Evolutionary conservation across 2,797 vertebrate species (phyloP).

Genomic region (Phoeniculus purpureus): DNA sequence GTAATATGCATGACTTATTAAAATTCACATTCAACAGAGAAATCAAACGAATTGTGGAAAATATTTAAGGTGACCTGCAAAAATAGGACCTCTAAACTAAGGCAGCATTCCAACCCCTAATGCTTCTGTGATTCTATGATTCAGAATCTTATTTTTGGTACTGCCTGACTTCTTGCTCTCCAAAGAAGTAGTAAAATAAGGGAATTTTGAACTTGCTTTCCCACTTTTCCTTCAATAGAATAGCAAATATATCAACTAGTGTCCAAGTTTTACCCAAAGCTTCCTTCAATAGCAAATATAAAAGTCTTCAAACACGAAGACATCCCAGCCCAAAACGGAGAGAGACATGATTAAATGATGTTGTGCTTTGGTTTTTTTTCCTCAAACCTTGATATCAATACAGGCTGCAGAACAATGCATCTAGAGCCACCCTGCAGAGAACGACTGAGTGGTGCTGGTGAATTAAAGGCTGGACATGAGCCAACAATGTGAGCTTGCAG

Average conservation of each 20-base stretch:
- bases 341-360: background rate
- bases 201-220: background rate
- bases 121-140: no score
- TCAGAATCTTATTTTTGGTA: background rate
- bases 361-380: background rate
- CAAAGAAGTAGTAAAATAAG: background rate
- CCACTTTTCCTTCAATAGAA: background rate
- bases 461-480: no score
- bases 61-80: constrained; percentile 10
- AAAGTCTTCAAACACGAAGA: background rate
- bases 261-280: background rate
- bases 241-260: background rate
- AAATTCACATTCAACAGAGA: constrained; percentile 5
- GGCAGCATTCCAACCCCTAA: no score
- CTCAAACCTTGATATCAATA: background rate
- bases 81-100: background rate
- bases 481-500: no score
- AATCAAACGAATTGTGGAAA: constrained; percentile 2
- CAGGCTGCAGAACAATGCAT: no score
- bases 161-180: background rate
- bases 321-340: background rate
- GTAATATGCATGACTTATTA: constrained; percentile 16
- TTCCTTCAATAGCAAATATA: background rate
- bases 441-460: no score
- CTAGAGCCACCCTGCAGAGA: no score